These are phyloP conservation scores for Opisthograptis luteolata DNA, from an alignment of 2,888 invertebrate genomes.

Conservation along the genomic window DNA sequence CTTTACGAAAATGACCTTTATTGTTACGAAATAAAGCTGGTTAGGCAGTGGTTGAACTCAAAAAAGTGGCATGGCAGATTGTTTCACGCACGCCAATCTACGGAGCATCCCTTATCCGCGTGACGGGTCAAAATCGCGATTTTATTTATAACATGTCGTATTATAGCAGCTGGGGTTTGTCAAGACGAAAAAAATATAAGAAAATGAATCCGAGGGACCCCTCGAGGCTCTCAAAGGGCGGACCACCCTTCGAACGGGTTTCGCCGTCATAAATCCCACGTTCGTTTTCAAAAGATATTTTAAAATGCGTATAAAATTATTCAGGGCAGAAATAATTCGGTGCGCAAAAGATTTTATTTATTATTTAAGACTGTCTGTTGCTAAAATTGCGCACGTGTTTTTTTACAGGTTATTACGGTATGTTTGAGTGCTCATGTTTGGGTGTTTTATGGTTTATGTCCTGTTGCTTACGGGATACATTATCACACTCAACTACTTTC, in stretches of 20 bases:
- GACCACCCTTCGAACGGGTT: conserved; percentile 82
- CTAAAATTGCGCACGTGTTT: conserved; percentile 70
- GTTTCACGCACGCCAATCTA: conserved; percentile 53
- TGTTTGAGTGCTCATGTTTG: conserved; percentile 30
- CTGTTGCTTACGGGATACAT: conserved; percentile 7
- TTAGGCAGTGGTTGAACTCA: neutral
- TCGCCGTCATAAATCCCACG: conserved; percentile 80
- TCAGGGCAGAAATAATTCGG: conserved; percentile 80
- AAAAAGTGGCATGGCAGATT: neutral
- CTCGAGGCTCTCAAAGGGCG: conserved; percentile 55
- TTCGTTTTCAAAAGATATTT: conserved; percentile 79
- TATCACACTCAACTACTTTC: neutral
- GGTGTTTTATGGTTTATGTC: conserved; percentile 29
- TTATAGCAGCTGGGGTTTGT: conserved; percentile 81
- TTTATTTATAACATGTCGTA: conserved; percentile 82
- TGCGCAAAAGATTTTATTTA: conserved; percentile 67
- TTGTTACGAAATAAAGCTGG: conserved; percentile 5
- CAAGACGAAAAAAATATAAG: conserved; percentile 79
- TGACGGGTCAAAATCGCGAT: conserved; percentile 83
- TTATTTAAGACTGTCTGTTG: conserved; percentile 57
- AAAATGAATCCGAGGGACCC: conserved; percentile 70
- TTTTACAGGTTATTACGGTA: conserved; percentile 33
- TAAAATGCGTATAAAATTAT: conserved; percentile 84
- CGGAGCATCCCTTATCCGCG: conserved; percentile 72
- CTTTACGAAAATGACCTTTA: conserved; percentile 44